phyloP scores from a whole-genome alignment of 2,888 invertebrate genomes.

The Pardosa pseudoannulata region DNA sequence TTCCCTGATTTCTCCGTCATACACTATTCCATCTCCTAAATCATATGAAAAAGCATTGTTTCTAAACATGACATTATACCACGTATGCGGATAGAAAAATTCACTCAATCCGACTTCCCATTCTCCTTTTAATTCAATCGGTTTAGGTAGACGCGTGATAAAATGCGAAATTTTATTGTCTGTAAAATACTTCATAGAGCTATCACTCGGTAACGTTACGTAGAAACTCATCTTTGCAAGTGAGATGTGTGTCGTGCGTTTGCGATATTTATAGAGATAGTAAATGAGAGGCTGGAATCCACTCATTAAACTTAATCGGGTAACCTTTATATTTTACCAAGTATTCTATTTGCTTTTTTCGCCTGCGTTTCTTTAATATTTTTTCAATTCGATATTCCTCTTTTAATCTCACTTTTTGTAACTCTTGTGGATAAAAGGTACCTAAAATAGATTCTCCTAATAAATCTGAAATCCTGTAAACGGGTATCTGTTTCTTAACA shows the following conservation, averaged over 20 bases:
- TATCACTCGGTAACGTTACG: conserved; percentile 11
- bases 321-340: conserved; percentile 19
- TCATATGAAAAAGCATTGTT: conserved; percentile 18
- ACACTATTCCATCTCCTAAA: background rate
- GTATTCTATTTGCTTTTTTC: conserved; percentile 6
- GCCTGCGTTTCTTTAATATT: conserved; percentile 15
- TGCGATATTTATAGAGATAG: conserved; percentile 64
- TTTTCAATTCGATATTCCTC: conserved; percentile 30
- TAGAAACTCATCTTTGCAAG: conserved; percentile 23
- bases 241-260: conserved; percentile 72
- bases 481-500: conserved; percentile 19
- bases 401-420: conserved; percentile 29
- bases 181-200: conserved; percentile 35
- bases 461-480: conserved; percentile 22
- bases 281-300: conserved; percentile 22
- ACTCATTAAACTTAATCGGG: conserved; percentile 8
- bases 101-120: conserved; percentile 75
- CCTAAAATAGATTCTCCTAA: conserved; percentile 15
- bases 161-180: conserved; percentile 75
- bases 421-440: conserved; percentile 32
- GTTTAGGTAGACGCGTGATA: conserved; percentile 74
- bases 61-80: conserved; percentile 14
- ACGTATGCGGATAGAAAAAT: conserved; percentile 71
- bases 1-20: background rate
- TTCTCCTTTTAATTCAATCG: conserved; percentile 72